Evolutionary conservation across 2,113 vertebrate genomes (phyloP), one percentile per base, ranked within the genome.

Genomic region (Lichenostomus cassidix): DNA sequence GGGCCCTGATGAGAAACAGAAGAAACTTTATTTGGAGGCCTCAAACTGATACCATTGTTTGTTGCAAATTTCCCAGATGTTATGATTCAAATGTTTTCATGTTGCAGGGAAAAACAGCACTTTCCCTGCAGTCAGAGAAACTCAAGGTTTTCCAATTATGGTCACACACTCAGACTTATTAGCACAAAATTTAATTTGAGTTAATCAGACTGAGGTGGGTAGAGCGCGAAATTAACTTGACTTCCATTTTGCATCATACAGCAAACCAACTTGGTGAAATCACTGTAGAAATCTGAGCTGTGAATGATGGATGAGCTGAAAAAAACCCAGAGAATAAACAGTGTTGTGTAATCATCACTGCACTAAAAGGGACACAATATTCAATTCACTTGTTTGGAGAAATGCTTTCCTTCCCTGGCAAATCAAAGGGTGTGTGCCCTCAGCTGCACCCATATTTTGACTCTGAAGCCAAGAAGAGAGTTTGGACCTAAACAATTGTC

Each of bases 151-250:
- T 93, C 89, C 84, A 92, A 49, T 95, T 94, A 62, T 44, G 73
- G 81, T 87, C 76, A 89, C 59, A 87, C 22, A 56, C 52, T 84
- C 67, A 79, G 80, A 59, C 89, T 77, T 87, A 95, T 95, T 94
- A 94, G 84, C 82, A 83, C 89, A 91, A 93, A 73, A 96, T 73
- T 77, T 96, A 86, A 92, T 96, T 80, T 95, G 83, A 15, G 18
- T 65, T 97, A 92, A 92, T 84, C 88, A 96, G 88, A 81, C 75
- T 84, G 94, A 95, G 93, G 92, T 94, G 95, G 69, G 79, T 73
- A 91, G 83, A 97, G 94, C 87, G 67, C 64, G 67, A 97, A 97
- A 96, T 97, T 97, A 97, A 95, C 88, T 93, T 95, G 87, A 96
- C 92, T 96, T 94, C 94, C 75, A 90, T 90, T 97, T 90, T 87